Percentiles rank a stretch among this genome's conserved stretches.
Conservation (phyloP, 1,140 invertebrate species). For the Diabrotica virgifera region DNA sequence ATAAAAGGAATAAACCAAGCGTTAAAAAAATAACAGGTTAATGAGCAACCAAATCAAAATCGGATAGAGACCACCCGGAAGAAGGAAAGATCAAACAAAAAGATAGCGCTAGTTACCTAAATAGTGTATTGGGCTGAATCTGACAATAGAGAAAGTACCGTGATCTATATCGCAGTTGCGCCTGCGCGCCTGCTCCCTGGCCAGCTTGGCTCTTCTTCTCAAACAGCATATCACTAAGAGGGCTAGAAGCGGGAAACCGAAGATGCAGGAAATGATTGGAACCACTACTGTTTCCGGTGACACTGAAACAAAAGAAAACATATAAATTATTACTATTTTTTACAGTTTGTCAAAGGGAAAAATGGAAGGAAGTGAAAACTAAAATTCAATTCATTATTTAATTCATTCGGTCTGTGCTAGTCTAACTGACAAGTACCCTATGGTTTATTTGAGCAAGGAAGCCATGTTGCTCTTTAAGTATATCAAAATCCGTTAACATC, state of each 20-base stretch:
- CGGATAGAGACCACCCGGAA: not conserved
- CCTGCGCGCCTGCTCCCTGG: constrained; percentile 71
- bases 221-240: constrained; percentile 84
- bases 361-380: too few species aligned
- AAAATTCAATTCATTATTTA: too few species aligned
- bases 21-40: not conserved
- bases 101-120: constrained; percentile 56
- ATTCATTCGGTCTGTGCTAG: too few species aligned
- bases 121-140: constrained; percentile 70
- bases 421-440: too few species aligned
- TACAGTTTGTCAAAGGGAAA: too few species aligned
- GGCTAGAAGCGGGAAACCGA: constrained; percentile 81
- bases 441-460: too few species aligned
- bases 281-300: constrained; percentile 84
- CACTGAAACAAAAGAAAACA: constrained; percentile 58
- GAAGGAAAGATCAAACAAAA: not conserved
- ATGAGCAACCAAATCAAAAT: constrained; percentile 14
- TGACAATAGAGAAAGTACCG: constrained; percentile 74
- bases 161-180: constrained; percentile 75
- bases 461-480: too few species aligned
- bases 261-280: constrained; percentile 84
- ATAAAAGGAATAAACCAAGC: constrained; percentile 16
- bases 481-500: too few species aligned
- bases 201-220: constrained; percentile 74
- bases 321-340: too few species aligned